A percentile compares a stretch with the other conserved stretches of the same genome.
Conservation (phyloP, 1,140 invertebrate genomes). For the Cydia strobilella region DNA sequence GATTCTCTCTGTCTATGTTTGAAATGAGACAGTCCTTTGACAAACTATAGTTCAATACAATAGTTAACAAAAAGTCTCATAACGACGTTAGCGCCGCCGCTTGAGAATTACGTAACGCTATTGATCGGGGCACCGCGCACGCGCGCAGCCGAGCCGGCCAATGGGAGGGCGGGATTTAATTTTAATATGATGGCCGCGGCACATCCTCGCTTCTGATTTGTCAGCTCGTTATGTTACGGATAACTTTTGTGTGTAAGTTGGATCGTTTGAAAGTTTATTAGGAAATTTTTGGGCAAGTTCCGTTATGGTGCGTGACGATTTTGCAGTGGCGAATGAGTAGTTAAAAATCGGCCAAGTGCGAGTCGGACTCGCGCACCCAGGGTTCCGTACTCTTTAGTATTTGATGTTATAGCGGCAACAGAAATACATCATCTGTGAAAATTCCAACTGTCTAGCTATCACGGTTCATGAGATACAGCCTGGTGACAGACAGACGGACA, state of each 20-base stretch:
- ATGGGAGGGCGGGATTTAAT: conserved; percentile 60
- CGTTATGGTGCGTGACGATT: neutral
- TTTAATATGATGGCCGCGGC: conserved; percentile 67
- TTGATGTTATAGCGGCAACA: too few species aligned
- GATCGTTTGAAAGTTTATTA: conserved; percentile 18
- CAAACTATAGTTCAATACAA: neutral
- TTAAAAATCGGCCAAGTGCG: too few species aligned
- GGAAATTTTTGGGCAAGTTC: neutral
- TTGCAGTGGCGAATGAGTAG: neutral
- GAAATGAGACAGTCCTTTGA: too few species aligned
- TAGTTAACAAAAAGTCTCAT: conserved; percentile 6
- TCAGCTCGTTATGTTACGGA: conserved; percentile 45
- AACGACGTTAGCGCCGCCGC: conserved; percentile 1
- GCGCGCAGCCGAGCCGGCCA: conserved; percentile 47
- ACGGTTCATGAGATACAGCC: too few species aligned
- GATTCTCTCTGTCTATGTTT: too few species aligned
- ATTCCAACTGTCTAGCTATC: too few species aligned
- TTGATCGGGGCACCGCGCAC: conserved; percentile 55
- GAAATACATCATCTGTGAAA: too few species aligned
- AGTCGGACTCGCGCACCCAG: too few species aligned
- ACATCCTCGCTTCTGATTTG: conserved; percentile 58
- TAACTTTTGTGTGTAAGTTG: conserved; percentile 26
- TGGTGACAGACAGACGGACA: too few species aligned
- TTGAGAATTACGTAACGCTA: conserved; percentile 63
- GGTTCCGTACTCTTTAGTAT: too few species aligned